These are phyloP conservation scores for Operophtera brumata DNA, from an alignment of 2,888 invertebrate genomes.

Conservation along the genomic window DNA sequence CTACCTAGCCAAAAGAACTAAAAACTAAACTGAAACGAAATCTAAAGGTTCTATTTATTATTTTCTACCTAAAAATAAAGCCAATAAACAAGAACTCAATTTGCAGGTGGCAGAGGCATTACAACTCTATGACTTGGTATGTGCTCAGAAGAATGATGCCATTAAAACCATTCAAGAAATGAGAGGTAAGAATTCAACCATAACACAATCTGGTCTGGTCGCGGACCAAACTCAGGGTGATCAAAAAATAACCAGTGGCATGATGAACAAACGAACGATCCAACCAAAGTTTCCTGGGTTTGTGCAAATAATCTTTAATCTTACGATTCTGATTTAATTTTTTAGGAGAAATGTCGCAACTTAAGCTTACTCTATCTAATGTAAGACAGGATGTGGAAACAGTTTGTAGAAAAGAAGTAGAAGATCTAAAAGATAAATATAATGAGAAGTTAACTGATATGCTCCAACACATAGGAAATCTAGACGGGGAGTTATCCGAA, in stretches of 20 bases:
- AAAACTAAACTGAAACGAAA: too few species aligned
- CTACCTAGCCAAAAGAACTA: too few species aligned
- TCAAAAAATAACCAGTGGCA: too few species aligned
- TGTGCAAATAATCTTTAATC: too few species aligned
- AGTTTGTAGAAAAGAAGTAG: slow-evolving; percentile 81
- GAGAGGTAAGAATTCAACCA: slow-evolving; percentile 50
- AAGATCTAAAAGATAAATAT: slow-evolving; percentile 78
- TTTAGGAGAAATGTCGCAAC: slow-evolving; percentile 77
- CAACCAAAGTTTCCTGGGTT: too few species aligned
- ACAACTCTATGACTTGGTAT: slow-evolving; percentile 67
- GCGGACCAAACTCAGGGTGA: too few species aligned
- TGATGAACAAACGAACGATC: too few species aligned
- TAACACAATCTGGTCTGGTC: too few species aligned
- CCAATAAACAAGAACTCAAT: background rate
- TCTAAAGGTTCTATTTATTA: too few species aligned
- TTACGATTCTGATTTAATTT: slow-evolving; percentile 20
- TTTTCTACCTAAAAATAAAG: background rate
- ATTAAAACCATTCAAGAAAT: slow-evolving; percentile 54
- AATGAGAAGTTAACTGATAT: slow-evolving; percentile 81
- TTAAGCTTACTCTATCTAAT: slow-evolving; percentile 75
- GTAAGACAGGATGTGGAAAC: slow-evolving; percentile 79
- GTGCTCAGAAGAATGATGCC: slow-evolving; percentile 62
- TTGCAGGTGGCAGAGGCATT: slow-evolving; percentile 71
- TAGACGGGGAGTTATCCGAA: slow-evolving; percentile 80
- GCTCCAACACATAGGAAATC: slow-evolving; percentile 76